Conservation (phyloP, 2,888 invertebrate genomes). For the Drosophila algonquin region DNA sequence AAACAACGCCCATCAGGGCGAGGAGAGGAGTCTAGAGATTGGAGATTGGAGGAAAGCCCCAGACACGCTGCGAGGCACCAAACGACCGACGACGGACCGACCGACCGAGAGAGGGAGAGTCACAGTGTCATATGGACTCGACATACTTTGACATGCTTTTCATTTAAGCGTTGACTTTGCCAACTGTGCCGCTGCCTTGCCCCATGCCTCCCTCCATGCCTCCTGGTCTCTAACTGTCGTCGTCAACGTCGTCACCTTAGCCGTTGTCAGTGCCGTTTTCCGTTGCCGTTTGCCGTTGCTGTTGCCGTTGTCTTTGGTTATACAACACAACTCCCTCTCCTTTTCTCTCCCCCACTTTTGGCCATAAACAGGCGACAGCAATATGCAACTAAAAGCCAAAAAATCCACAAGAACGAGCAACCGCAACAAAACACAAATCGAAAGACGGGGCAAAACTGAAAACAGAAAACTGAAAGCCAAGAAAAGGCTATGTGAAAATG, state of each 20-base stretch:
- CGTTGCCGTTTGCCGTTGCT: background rate
- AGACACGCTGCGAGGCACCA: slow-evolving; percentile 3
- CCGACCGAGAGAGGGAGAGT: slow-evolving; percentile 8
- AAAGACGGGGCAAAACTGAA: slow-evolving; percentile 37
- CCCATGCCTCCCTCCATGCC: background rate
- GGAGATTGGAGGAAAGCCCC: slow-evolving; percentile 18
- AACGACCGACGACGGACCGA: background rate
- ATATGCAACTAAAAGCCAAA: slow-evolving; percentile 56
- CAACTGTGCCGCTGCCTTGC: slow-evolving; percentile 48
- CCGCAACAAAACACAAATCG: slow-evolving; percentile 46
- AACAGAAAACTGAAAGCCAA: slow-evolving; percentile 16
- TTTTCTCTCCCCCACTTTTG: slow-evolving; percentile 30
- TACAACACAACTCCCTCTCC: slow-evolving; percentile 22
- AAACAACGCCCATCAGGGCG: slow-evolving; percentile 15
- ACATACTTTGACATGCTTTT: slow-evolving; percentile 66
- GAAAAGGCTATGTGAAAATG: slow-evolving; percentile 5
- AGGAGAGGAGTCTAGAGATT: slow-evolving; percentile 11
- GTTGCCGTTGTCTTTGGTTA: too few species aligned
- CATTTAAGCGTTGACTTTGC: slow-evolving; percentile 64
- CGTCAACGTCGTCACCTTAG: slow-evolving; percentile 39
- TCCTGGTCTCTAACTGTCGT: slow-evolving; percentile 6
- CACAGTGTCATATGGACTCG: slow-evolving; percentile 62
- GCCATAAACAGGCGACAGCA: slow-evolving; percentile 38
- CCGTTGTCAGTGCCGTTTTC: slow-evolving; percentile 3
- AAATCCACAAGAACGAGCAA: slow-evolving; percentile 41